Conservation (phyloP, 2,797 vertebrate genomes). For the Coranthus polyacanthus region DNA sequence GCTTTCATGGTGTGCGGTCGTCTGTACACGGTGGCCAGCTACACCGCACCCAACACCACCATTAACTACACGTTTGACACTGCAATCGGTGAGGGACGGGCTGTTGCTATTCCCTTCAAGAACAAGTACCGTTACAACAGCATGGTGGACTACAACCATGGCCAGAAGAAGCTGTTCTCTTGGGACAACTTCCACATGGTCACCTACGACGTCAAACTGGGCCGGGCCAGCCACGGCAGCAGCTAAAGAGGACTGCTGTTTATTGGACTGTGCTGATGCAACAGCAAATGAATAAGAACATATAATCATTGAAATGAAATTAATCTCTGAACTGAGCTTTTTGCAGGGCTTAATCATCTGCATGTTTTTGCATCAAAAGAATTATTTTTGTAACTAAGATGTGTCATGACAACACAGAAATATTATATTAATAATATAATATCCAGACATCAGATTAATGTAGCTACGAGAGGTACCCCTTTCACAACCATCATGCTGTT, state of each 20-base stretch:
- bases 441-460: slow-evolving; percentile 16
- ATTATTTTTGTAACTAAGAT: slow-evolving; percentile 64
- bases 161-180: slow-evolving; percentile 89
- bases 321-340: not conserved
- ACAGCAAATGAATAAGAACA: slow-evolving; percentile 20
- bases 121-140: slow-evolving; percentile 92
- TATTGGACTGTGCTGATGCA: slow-evolving; percentile 28
- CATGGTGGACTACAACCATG: slow-evolving; percentile 95
- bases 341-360: not conserved
- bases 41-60: slow-evolving; percentile 84
- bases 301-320: slow-evolving; percentile 1
- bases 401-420: slow-evolving; percentile 8
- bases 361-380: slow-evolving; percentile 41
- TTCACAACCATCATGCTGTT: slow-evolving; percentile 9
- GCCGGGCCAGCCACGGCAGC: slow-evolving; percentile 50
- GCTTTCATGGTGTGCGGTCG: slow-evolving; percentile 92
- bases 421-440: too few species aligned
- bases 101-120: slow-evolving; percentile 86
- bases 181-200: slow-evolving; percentile 98
- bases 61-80: slow-evolving; percentile 91
- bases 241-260: slow-evolving; percentile 39
- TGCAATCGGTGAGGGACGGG: slow-evolving; percentile 72
- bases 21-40: slow-evolving; percentile 93
- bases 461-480: not conserved
- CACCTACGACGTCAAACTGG: slow-evolving; percentile 89